Conservation (phyloP, 2,113 vertebrate genomes). For the Chionodraco myersi region DNA sequence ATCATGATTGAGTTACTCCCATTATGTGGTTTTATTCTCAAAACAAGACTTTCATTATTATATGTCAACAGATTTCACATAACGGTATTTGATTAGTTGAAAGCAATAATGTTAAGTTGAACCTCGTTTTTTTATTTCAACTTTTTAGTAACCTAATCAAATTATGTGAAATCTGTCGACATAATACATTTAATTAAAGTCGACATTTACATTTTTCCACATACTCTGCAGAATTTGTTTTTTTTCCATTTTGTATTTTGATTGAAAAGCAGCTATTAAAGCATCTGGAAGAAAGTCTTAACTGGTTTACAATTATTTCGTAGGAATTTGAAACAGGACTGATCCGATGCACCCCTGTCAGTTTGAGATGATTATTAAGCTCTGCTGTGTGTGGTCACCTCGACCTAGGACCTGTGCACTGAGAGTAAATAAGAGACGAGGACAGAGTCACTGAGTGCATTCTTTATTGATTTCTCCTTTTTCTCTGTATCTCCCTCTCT, state of each 20-base stretch:
- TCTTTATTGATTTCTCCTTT: conserved; percentile 67
- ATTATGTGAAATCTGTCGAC: too few relatives aligned
- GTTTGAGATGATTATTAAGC: conserved; percentile 30
- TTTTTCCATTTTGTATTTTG: neutral
- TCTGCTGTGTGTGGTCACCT: conserved; percentile 58
- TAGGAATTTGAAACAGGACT: neutral
- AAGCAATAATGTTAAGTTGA: too few relatives aligned
- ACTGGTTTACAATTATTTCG: neutral
- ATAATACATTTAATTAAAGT: too few relatives aligned
- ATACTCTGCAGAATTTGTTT: neutral
- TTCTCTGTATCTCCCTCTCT: neutral
- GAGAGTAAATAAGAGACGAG: conserved; percentile 64
- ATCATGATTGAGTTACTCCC: neutral
- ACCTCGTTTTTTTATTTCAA: too few relatives aligned
- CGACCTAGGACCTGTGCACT: conserved; percentile 40
- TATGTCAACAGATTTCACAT: too few relatives aligned
- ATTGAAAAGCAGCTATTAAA: neutral
- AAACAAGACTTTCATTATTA: too few relatives aligned
- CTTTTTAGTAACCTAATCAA: too few relatives aligned
- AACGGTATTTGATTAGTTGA: too few relatives aligned
- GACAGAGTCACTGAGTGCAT: conserved; percentile 52
- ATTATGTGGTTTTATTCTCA: neutral
- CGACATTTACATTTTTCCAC: too few relatives aligned
- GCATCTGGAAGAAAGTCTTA: neutral
- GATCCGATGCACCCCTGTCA: conserved; percentile 23